phyloP scores from a whole-genome alignment of 2,888 invertebrate genomes.

The Choreutis nemorana region DNA sequence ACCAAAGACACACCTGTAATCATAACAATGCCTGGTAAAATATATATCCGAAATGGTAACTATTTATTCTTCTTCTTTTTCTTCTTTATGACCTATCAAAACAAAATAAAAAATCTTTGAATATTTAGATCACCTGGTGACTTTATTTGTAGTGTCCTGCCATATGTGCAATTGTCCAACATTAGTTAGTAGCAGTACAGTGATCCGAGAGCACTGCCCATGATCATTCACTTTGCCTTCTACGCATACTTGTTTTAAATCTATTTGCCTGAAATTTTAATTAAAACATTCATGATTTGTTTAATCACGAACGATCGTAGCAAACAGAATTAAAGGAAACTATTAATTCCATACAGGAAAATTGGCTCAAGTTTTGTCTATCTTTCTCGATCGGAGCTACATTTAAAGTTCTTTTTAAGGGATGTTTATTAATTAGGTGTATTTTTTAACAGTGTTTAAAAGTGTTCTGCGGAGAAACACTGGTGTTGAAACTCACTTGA shows the following conservation, averaged over 20 bases:
- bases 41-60: neutral
- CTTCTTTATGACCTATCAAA: neutral
- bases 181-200: slow-evolving; percentile 67
- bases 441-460: neutral
- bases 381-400: neutral
- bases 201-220: slow-evolving; percentile 57
- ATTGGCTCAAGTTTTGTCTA: neutral
- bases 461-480: neutral
- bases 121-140: slow-evolving; percentile 45
- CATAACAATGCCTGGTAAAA: too few species aligned
- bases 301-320: too few species aligned
- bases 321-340: too few species aligned
- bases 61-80: neutral
- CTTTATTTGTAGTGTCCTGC: slow-evolving; percentile 67
- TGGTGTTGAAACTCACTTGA: slow-evolving; percentile 39
- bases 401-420: neutral
- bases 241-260: slow-evolving; percentile 47
- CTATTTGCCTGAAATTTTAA: slow-evolving; percentile 36
- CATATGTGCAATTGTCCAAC: slow-evolving; percentile 73
- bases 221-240: slow-evolving; percentile 51
- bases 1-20: slow-evolving; percentile 67
- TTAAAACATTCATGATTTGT: neutral
- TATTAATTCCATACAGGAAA: neutral
- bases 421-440: neutral
- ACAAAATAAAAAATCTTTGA: neutral